Base-by-base conservation (phyloP, 2,113 vertebrate species). In the Dicrurus megarhynchus region DNA sequence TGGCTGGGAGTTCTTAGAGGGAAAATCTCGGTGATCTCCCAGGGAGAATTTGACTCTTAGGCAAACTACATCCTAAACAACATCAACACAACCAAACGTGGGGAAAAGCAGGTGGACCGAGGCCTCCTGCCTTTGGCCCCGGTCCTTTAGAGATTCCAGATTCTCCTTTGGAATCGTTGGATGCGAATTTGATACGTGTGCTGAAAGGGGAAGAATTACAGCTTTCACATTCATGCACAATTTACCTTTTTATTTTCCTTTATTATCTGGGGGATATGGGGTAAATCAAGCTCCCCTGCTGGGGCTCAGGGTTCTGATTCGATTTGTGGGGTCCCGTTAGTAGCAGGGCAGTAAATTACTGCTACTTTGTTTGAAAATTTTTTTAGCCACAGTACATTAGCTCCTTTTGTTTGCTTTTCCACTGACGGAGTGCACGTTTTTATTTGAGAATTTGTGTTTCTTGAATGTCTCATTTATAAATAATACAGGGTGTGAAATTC, bases 361-460 rank as follows among this genome's bases (percentile, higher is more conserved):
- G 87, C 89, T 61, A 95, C 97, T 98, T 97, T 97, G 97, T 98
- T 98, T 98, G 97, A 97, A 96, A 94, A 97, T 98, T 98, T 98
- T 97, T 98, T 97, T 98, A 98, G 97, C 97, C 96, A 98, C 98
- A 98, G 93, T 97, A 98, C 98, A 98, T 98, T 98, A 98, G 97
- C 97, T 97, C 80, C 95, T 98, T 97, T 97, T 98, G 98, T 98
- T 98, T 98, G 97, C 97, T 98, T 98, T 98, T 97, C 96, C 97
- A 97, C 95, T 87, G 95, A 95, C 56, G 71, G 95, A 82, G 87
- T 79, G 87, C 75, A 59, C 60, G 37, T 95, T 98, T 97, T 97
- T 97, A 91, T 95, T 97, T 96, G 91, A 96, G 96, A 97, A 98
- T 97, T 97, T 97, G 96, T 97, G 97, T 98, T 98, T 74, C 96